phyloP scores from a whole-genome alignment of 2,888 invertebrate genomes.

The Piscicola geometra region DNA sequence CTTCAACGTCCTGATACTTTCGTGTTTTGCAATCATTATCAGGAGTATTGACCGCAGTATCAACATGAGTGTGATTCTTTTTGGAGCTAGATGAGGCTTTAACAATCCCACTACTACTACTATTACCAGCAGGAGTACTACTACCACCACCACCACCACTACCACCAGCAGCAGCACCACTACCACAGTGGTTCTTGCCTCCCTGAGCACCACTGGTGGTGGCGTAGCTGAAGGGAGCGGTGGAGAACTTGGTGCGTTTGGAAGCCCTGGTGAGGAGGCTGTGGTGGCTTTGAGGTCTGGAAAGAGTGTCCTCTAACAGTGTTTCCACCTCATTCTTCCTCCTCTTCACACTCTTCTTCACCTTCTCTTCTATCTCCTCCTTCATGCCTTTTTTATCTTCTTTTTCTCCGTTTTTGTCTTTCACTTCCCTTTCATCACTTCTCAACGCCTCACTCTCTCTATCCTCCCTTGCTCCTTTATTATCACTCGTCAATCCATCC shows the following conservation, averaged over 20 bases:
- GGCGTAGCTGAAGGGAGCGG: not conserved
- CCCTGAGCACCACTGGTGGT: not conserved
- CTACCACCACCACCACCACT: not conserved
- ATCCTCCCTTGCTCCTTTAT: too few species aligned
- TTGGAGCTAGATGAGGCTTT: too few species aligned
- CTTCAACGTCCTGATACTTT: not conserved
- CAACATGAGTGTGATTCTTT: too few species aligned
- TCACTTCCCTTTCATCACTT: slow-evolving; percentile 2
- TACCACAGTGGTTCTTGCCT: not conserved
- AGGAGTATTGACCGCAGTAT: not conserved
- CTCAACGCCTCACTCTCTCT: not conserved
- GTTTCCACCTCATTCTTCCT: slow-evolving; percentile 30
- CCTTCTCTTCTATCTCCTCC: not conserved
- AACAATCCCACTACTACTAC: not conserved
- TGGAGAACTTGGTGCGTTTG: slow-evolving; percentile 3
- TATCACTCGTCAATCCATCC: too few species aligned
- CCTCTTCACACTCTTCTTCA: slow-evolving; percentile 23
- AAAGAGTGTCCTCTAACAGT: slow-evolving; percentile 27
- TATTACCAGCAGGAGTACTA: not conserved
- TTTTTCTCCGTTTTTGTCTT: not conserved
- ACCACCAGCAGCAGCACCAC: not conserved
- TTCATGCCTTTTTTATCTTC: not conserved
- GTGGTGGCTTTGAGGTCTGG: not conserved
- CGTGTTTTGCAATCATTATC: not conserved
- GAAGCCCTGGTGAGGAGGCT: not conserved